These are phyloP conservation scores for Caenorhabditis uteleia DNA, from an alignment of 2,888 invertebrate genomes.

Conservation along the genomic window DNA sequence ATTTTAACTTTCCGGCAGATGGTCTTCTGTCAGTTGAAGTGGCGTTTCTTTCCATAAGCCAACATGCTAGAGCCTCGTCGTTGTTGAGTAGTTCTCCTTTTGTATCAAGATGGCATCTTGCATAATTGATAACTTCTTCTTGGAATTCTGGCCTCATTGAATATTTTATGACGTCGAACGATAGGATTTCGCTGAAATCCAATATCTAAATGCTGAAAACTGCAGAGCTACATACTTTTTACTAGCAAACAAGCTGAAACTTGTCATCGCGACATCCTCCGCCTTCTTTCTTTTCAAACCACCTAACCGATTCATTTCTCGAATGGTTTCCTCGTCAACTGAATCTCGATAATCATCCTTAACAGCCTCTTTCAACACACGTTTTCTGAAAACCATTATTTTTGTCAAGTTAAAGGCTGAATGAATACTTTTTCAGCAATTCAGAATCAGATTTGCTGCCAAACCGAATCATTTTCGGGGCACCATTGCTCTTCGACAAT, in stretches of 20 bases:
- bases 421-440: conserved; percentile 4
- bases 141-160: conserved; percentile 15
- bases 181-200: conserved; percentile 21
- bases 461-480: conserved; percentile 28
- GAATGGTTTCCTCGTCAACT: no score
- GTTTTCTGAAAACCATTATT: conserved; percentile 1
- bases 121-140: conserved; percentile 7
- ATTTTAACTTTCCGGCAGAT: no score
- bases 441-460: conserved; percentile 25
- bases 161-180: conserved; percentile 4
- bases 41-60: conserved; percentile 48
- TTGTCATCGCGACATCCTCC: conserved; percentile 4
- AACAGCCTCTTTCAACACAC: neutral
- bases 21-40: no score
- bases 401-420: neutral
- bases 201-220: neutral
- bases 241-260: conserved; percentile 9
- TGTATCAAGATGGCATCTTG: conserved; percentile 9
- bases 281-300: neutral
- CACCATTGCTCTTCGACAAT: conserved; percentile 15
- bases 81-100: conserved; percentile 4
- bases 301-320: no score
- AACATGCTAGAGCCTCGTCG: conserved; percentile 49
- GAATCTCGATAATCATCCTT: conserved; percentile 1
- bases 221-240: conserved; percentile 7